A percentile compares a stretch with the other conserved stretches of the same genome.
phyloP scores from a whole-genome alignment of 2,797 vertebrate species.

The Hirundo rustica region DNA sequence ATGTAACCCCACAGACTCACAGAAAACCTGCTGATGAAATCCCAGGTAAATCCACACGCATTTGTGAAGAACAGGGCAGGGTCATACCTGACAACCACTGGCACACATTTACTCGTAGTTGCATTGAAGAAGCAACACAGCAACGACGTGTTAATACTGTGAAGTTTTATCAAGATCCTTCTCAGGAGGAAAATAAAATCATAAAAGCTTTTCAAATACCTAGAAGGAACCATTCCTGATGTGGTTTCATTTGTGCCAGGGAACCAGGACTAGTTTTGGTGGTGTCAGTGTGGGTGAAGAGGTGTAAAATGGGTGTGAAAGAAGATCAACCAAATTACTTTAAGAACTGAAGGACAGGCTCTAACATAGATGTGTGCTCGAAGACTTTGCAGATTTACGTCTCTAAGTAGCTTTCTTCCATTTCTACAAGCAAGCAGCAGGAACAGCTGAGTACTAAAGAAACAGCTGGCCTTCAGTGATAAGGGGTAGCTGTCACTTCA shows the following conservation, averaged over 20 bases:
- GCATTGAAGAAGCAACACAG: not conserved
- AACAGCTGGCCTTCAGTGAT: slow-evolving; percentile 61
- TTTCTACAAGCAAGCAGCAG: not conserved
- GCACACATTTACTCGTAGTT: not conserved
- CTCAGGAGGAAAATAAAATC: not conserved
- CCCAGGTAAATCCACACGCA: not conserved
- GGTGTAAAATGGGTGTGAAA: slow-evolving; percentile 4
- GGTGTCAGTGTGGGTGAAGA: not conserved
- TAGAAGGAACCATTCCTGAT: not conserved
- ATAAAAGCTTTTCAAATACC: not conserved
- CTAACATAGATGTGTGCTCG: not conserved
- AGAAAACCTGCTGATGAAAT: not conserved
- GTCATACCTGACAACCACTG: not conserved
- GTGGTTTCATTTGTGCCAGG: not conserved
- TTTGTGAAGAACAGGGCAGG: not conserved
- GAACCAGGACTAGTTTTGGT: not conserved
- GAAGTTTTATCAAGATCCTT: not conserved
- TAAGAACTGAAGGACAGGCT: not conserved
- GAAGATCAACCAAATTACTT: slow-evolving; percentile 1
- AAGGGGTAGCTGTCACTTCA: slow-evolving; percentile 40
- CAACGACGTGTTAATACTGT: accelerated
- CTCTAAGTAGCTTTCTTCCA: slow-evolving; percentile 59
- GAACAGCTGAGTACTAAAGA: slow-evolving; percentile 46
- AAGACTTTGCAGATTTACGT: slow-evolving; percentile 28
- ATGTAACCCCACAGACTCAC: not conserved